Conservation (phyloP, 2,113 vertebrate genomes). For the Galemys pyrenaicus region DNA sequence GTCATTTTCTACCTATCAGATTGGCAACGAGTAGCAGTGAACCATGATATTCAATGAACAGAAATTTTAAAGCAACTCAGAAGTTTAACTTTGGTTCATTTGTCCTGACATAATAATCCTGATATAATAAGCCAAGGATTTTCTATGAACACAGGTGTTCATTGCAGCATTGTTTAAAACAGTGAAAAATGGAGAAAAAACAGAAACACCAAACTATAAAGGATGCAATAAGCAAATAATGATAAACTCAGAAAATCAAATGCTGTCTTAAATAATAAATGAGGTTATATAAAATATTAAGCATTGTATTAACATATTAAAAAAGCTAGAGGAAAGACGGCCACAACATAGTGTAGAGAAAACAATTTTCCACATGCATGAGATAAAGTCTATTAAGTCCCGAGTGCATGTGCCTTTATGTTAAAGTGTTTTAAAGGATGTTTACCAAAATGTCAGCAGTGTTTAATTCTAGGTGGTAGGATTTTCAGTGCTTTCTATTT, state of each 20-base stretch:
- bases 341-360: fast-evolving
- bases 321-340: neutral
- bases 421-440: neutral
- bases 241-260: neutral
- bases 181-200: neutral
- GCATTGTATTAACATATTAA: neutral
- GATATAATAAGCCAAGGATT: neutral
- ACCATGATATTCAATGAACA: neutral
- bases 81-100: neutral
- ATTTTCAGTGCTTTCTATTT: neutral
- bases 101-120: no score
- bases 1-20: constrained; percentile 37
- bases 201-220: neutral
- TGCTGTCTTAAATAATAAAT: neutral
- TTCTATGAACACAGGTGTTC: neutral
- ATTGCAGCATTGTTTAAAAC: neutral
- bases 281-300: neutral
- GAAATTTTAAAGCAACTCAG: neutral
- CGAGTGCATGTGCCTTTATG: fast-evolving
- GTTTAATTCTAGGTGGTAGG: neutral
- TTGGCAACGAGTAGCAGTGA: neutral
- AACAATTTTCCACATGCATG: neutral
- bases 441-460: neutral
- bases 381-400: neutral
- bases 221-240: neutral